These are phyloP conservation scores for Gadopsis marmoratus DNA, from an alignment of 2,797 vertebrate genomes.

Conservation along the genomic window DNA sequence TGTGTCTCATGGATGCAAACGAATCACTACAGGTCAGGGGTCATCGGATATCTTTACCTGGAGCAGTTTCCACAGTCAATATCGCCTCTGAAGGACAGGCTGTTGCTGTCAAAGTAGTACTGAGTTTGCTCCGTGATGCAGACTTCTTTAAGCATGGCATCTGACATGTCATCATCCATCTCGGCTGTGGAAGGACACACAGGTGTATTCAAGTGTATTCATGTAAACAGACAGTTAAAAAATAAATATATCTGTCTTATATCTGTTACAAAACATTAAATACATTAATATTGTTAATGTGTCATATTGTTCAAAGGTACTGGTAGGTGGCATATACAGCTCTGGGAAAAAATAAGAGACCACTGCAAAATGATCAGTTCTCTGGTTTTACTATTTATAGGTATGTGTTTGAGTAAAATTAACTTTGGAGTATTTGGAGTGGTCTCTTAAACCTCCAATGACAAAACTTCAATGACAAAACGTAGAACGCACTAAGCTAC, in stretches of 20 bases:
- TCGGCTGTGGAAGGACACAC: constrained; percentile 84
- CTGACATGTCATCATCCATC: constrained; percentile 86
- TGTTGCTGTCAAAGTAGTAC: constrained; percentile 90
- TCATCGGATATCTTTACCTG: constrained; percentile 83
- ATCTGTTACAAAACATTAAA: not conserved
- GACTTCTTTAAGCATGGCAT: constrained; percentile 88
- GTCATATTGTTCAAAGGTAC: not conserved
- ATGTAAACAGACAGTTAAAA: not conserved
- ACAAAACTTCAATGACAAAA: not conserved
- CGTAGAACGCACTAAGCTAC: not conserved
- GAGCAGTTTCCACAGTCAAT: constrained; percentile 94
- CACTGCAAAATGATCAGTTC: too few species aligned
- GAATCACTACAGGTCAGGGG: constrained; percentile 17
- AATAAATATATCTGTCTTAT: not conserved
- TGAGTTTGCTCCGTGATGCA: constrained; percentile 98
- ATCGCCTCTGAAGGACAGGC: constrained; percentile 87
- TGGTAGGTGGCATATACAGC: not conserved
- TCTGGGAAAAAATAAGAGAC: too few species aligned
- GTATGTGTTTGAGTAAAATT: too few species aligned
- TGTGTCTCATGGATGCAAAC: constrained; percentile 52
- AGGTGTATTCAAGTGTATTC: not conserved
- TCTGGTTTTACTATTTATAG: too few species aligned
- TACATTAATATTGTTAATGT: not conserved
- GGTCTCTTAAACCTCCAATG: not conserved
- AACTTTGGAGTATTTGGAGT: too few species aligned